These are phyloP conservation scores for Diplazon laetatorius DNA, from an alignment of 2,888 invertebrate genomes.

Conservation along the genomic window DNA sequence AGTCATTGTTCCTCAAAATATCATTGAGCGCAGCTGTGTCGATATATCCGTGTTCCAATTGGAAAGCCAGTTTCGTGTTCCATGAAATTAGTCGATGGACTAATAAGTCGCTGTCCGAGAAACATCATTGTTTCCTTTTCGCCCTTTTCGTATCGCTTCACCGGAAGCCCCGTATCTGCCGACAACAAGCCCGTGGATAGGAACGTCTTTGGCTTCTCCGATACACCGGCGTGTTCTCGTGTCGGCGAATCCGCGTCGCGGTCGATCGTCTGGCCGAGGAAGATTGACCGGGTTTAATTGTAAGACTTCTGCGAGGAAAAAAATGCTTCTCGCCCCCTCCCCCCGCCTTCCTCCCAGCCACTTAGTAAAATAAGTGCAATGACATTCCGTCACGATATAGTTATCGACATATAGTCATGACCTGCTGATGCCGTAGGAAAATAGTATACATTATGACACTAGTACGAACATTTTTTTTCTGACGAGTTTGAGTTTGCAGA, in stretches of 20 bases:
- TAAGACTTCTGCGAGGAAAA: constrained; percentile 48
- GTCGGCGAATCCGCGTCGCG: constrained; percentile 3
- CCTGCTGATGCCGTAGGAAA: no score
- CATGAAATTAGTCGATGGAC: no score
- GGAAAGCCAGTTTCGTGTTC: no score
- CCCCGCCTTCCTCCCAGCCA: neutral
- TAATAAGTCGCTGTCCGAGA: neutral
- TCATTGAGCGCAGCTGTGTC: no score
- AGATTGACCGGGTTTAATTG: constrained; percentile 48
- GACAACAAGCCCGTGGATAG: constrained; percentile 38
- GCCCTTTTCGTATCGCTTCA: constrained; percentile 28
- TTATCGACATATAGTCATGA: no score
- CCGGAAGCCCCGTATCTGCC: constrained; percentile 53
- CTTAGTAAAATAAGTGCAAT: neutral
- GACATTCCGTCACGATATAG: neutral
- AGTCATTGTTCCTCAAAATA: no score
- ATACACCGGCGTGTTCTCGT: constrained; percentile 1
- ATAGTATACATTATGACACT: no score
- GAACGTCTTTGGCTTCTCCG: constrained; percentile 49
- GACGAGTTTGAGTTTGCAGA: no score
- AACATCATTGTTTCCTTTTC: neutral
- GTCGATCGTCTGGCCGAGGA: constrained; percentile 44
- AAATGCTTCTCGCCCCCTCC: neutral
- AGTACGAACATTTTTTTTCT: no score
- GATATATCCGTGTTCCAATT: no score